Evolutionary conservation across 2,888 invertebrate genomes (phyloP), one percentile per base, ranked within the genome.

Genomic region (Plagodis pulveraria): DNA sequence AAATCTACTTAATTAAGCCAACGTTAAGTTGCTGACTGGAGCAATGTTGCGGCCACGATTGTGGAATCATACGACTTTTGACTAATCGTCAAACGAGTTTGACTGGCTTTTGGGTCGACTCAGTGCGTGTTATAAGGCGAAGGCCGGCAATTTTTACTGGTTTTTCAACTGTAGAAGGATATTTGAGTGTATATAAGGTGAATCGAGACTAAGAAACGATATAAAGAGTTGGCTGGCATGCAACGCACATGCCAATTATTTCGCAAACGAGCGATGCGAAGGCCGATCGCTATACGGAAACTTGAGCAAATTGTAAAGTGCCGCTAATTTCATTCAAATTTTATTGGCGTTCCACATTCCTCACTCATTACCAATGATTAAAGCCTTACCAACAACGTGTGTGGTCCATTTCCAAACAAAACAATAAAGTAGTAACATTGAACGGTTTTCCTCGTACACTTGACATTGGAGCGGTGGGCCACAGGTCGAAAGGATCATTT

Each of bases 361-460:
- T 44, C 40, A 35, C 42, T 12, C 50, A 58, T 50, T 55, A 55
- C 40, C 40, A 41, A 43, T 41, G 8, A 59, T 55, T 44, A 40
- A 44, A 35, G 32, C 34, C 43, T 33, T 44, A 46, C 50, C 48
- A 59, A 41, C 48, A 59, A 41, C 49, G 50, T 46, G 60, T 47
- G 22, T 54, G 65, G 62, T 56, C 55, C 59, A 59, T 74, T 74
- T 70, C 68, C 55, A 49, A 67, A 72, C 59, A 60, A 58, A 61
- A 56, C 68, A 58, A 64, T 64, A 56, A 38, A 48, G 58, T 57
- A 58, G 53, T 59, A 56, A 46, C 58, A 64, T 63, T 68, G 51
- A 49, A 41, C 50, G 12, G 47, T 80, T 83, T 80, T 85, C 84
- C 83, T 87, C 80, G 83, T 87, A 84, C 81, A 81, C 86, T 87